phyloP scores from a whole-genome alignment of 2,797 vertebrate genomes.

The Coluber constrictor region DNA sequence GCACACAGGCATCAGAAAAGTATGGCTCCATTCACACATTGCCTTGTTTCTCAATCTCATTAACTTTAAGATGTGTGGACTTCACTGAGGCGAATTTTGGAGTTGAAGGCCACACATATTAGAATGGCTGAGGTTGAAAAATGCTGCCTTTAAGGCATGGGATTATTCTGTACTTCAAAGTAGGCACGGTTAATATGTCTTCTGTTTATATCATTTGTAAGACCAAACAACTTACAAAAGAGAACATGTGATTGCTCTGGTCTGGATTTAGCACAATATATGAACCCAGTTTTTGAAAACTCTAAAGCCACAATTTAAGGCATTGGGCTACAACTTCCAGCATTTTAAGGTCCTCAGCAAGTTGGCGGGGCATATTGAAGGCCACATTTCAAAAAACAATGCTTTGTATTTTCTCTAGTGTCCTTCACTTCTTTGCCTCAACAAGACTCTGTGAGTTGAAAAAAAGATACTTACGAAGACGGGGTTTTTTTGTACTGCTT shows the following conservation, averaged over 20 bases:
- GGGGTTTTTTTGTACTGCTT: not conserved
- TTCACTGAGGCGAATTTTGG: not conserved
- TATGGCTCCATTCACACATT: not conserved
- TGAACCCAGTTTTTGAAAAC: not conserved
- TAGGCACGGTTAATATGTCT: not conserved
- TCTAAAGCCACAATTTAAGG: not conserved
- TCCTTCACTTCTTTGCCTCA: not conserved
- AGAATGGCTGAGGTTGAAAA: not conserved
- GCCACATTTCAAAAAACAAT: not conserved
- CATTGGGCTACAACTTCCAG: not conserved
- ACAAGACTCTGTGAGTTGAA: not conserved
- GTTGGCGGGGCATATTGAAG: not conserved
- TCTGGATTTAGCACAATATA: not conserved
- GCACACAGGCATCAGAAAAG: not conserved
- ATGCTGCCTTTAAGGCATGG: not conserved
- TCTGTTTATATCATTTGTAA: not conserved
- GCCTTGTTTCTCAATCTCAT: not conserved
- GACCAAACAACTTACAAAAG: not conserved
- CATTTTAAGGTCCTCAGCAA: not conserved
- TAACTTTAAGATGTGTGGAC: not conserved
- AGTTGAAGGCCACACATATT: not conserved
- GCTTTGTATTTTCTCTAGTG: not conserved
- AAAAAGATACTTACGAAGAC: not conserved
- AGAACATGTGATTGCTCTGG: not conserved
- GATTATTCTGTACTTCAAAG: not conserved